Conservation (phyloP, 2,113 vertebrate species). For the Cardinalis cardinalis region DNA sequence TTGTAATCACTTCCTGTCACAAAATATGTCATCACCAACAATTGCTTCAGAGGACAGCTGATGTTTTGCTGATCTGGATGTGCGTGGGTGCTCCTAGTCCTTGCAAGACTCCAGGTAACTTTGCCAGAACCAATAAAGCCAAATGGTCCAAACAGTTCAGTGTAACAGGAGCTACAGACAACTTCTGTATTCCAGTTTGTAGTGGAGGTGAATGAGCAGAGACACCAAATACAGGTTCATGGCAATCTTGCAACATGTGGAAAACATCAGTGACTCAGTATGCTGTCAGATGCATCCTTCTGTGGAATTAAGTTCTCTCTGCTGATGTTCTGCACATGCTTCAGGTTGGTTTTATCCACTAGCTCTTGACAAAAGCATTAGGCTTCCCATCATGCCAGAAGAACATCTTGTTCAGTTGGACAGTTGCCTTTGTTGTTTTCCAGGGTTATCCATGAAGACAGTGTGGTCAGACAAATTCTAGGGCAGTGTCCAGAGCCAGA, state of each 20-base stretch:
- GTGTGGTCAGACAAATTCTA: no score
- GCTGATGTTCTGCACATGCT: neutral
- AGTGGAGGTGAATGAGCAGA: neutral
- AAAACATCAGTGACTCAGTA: neutral
- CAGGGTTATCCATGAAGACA: no score
- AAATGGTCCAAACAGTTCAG: neutral
- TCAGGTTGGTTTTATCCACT: neutral
- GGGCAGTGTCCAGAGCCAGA: neutral
- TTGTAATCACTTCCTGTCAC: slow-evolving; percentile 55
- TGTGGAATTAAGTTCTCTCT: neutral
- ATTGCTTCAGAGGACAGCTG: slow-evolving; percentile 40
- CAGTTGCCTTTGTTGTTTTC: neutral
- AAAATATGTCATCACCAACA: slow-evolving; percentile 25
- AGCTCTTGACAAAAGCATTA: neutral
- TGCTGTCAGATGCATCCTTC: neutral
- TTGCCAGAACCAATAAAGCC: neutral
- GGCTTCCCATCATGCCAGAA: neutral
- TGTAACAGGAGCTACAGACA: neutral
- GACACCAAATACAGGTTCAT: neutral
- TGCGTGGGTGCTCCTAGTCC: neutral
- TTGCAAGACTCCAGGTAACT: neutral
- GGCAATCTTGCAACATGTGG: neutral
- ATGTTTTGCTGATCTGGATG: neutral
- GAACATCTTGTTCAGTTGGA: neutral
- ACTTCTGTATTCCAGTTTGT: neutral